A percentile compares a stretch with the other conserved stretches of the same genome.
Conservation (phyloP, 2,888 invertebrate genomes). For the Nymphalis c-album region DNA sequence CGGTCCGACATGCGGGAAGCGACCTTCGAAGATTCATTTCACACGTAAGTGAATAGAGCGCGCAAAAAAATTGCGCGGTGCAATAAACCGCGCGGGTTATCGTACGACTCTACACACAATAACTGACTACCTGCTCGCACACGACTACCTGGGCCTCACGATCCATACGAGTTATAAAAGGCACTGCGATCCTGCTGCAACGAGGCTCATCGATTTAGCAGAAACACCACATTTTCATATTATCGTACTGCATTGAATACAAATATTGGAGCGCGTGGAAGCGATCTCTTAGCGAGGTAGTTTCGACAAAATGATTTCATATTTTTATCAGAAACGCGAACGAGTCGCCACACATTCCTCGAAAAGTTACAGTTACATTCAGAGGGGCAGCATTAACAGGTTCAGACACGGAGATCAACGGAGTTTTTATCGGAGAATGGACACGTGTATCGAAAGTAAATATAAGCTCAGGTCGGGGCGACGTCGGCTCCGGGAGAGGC, state of each 20-base stretch:
- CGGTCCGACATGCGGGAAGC: constrained; percentile 13
- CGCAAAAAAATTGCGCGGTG: constrained; percentile 10
- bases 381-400: constrained; percentile 53
- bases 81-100: constrained; percentile 4
- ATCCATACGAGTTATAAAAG: neutral
- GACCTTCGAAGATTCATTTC: constrained; percentile 25
- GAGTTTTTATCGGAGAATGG: constrained; percentile 6
- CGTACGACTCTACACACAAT: neutral
- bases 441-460: neutral
- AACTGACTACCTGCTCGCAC: constrained; percentile 9
- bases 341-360: constrained; percentile 34
- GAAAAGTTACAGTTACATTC: constrained; percentile 53
- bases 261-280: constrained; percentile 11
- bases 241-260: neutral
- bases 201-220: constrained; percentile 2
- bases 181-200: constrained; percentile 1
- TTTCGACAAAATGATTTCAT: no score
- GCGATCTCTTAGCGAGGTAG: constrained; percentile 2
- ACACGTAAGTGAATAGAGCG: constrained; percentile 11
- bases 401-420: constrained; percentile 14
- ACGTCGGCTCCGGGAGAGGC: constrained; percentile 28
- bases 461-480: no score
- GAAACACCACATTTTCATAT: constrained; percentile 11
- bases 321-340: constrained; percentile 15
- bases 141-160: neutral